Conservation (phyloP, 2,113 vertebrate species). For the Marcusenius ussheri region DNA sequence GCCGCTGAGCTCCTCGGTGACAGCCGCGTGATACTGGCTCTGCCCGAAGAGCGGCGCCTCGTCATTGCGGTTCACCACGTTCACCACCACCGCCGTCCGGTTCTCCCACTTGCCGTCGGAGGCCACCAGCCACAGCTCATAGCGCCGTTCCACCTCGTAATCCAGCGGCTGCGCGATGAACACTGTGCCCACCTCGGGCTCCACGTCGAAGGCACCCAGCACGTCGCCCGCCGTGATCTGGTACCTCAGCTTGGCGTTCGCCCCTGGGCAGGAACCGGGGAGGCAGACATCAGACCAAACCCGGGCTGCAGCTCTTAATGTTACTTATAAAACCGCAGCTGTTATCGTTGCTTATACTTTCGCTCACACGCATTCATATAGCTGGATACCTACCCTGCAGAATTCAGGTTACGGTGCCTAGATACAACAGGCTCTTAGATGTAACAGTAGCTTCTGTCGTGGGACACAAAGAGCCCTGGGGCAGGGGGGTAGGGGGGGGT, state of each 20-base stretch:
- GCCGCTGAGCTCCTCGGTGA: slow-evolving; percentile 69
- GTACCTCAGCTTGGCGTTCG: slow-evolving; percentile 77
- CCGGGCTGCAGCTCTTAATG: not conserved
- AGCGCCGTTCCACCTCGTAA: slow-evolving; percentile 70
- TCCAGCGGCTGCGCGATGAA: slow-evolving; percentile 74
- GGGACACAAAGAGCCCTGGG: not conserved
- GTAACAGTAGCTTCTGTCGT: not conserved
- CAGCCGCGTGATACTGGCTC: slow-evolving; percentile 64
- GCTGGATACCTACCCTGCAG: not conserved
- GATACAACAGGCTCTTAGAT: not conserved
- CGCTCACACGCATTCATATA: not conserved
- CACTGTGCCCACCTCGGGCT: slow-evolving; percentile 72
- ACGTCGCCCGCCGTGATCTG: slow-evolving; percentile 76
- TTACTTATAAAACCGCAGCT: not conserved
- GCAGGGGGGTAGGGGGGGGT: not conserved
- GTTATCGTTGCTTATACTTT: not conserved
- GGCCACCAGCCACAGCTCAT: slow-evolving; percentile 71
- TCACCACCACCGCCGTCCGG: slow-evolving; percentile 66
- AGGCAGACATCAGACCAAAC: not conserved
- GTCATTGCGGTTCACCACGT: slow-evolving; percentile 73
- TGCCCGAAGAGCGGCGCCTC: slow-evolving; percentile 76
- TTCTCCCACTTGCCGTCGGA: slow-evolving; percentile 89
- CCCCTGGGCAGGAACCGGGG: slow-evolving; percentile 52
- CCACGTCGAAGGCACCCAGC: slow-evolving; percentile 76
- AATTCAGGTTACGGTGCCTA: not conserved